Evolutionary conservation across 1,140 invertebrate species (phyloP).

Genomic region (Brachystomella parvula): DNA sequence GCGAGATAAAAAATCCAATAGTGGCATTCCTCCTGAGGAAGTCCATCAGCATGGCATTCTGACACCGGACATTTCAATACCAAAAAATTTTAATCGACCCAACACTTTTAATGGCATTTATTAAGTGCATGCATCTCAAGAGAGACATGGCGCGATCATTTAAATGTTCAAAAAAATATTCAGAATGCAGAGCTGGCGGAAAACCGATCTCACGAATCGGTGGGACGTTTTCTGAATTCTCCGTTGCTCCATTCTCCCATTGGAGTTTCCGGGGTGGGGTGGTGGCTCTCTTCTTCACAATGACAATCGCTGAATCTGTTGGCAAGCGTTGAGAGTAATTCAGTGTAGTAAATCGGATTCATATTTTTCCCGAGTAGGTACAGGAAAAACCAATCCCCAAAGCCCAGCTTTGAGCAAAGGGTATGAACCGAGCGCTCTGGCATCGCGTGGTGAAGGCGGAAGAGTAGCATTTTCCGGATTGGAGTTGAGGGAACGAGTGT

Average conservation of each 20-base stretch:
- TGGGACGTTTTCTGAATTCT: neutral
- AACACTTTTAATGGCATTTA: too few species aligned
- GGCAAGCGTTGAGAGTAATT: neutral
- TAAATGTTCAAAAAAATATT: neutral
- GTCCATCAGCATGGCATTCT: too few species aligned
- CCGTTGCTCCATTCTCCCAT: neutral
- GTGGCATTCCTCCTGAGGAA: too few species aligned
- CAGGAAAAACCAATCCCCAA: constrained; percentile 10
- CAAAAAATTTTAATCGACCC: too few species aligned
- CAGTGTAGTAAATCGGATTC: constrained; percentile 9
- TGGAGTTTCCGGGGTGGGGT: too few species aligned
- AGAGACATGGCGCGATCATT: too few species aligned
- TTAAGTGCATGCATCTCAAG: too few species aligned
- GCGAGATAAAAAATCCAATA: too few species aligned
- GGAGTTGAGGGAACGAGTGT: neutral
- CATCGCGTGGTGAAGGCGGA: neutral
- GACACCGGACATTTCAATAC: too few species aligned
- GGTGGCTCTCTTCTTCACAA: too few species aligned
- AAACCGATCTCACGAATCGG: too few species aligned
- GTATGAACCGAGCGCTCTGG: neutral
- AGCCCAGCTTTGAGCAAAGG: neutral
- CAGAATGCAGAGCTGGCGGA: too few species aligned
- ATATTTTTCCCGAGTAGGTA: constrained; percentile 5
- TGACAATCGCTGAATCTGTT: neutral
- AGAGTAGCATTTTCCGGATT: neutral